phyloP scores from a whole-genome alignment of 1,140 invertebrate species.

The Hormaphis cornu region DNA sequence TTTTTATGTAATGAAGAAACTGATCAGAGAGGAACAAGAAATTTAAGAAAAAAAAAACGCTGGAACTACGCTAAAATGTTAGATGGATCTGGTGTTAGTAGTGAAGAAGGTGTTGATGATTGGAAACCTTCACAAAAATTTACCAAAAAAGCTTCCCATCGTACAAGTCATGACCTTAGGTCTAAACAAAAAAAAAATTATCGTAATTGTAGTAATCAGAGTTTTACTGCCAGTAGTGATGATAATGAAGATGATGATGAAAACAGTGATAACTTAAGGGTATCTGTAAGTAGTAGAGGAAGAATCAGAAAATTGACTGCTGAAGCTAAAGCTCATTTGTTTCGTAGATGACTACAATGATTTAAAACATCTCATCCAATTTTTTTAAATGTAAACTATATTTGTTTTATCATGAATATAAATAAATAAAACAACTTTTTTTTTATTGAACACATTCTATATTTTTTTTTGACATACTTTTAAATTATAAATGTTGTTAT shows the following conservation, averaged over 20 bases:
- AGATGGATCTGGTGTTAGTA: constrained; percentile 24
- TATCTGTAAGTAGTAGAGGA: constrained; percentile 65
- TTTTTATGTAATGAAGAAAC: constrained; percentile 8
- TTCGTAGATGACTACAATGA: constrained; percentile 3
- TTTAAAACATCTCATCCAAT: background rate
- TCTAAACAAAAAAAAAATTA: constrained; percentile 17
- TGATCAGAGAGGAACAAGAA: constrained; percentile 21
- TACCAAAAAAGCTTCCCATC: background rate
- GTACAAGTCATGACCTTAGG: background rate
- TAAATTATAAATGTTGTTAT: no score
- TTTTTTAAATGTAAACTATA: background rate
- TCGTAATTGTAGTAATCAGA: constrained; percentile 24
- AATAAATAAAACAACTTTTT: no score
- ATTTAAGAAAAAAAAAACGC: constrained; percentile 23
- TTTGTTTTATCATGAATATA: no score
- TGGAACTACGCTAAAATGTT: constrained; percentile 34
- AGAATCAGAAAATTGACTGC: constrained; percentile 71
- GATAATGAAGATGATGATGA: constrained; percentile 43
- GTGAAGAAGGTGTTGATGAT: constrained; percentile 7
- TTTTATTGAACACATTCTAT: no score
- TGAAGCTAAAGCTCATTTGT: constrained; percentile 41
- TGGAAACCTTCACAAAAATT: constrained; percentile 5
- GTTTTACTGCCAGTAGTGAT: constrained; percentile 36
- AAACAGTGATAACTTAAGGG: constrained; percentile 37
- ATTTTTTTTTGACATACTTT: no score